Base-by-base conservation (phyloP, 1,140 invertebrate species). In the Belonocnema kinseyi region DNA sequence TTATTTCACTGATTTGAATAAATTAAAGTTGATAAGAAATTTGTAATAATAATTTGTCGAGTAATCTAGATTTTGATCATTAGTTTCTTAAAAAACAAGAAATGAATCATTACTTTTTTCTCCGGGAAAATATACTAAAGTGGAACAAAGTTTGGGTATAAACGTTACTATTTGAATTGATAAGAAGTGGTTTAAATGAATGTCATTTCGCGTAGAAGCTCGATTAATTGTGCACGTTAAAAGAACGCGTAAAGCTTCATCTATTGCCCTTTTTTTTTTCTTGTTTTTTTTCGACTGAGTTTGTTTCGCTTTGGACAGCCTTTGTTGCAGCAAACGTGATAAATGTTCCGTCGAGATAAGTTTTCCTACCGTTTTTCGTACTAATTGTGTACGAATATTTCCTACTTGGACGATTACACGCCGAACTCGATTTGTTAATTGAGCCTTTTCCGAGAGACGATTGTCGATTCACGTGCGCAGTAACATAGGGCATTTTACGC, bases 121-220 rank as follows among this genome's bases (percentile, higher is more conserved):
- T 26, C 16, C 13, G 33, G 13, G 58, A 61, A 61, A 33, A 12
- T 40, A 14, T 66, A 66, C 40, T 7, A 66, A 40, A 33, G 61
- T 66, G 61, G 61, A 66, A 66, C 61, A 66, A 66, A 66, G 61
- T 16, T 66, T 66, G 40, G 46, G n/a, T 66, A n/a, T 66, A 66
- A 66, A 66, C 61, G n/a, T 66, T 66, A 66, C 40, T 66, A 66
- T 66, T 66, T 66, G 61, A 33, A 66, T 66, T 26, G n/a, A 10
- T 14, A 54, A 17, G 17, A 46, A 16, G 16, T 14, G 13, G 16
- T 33, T n/a, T 14, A 66, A 66, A 40, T 46, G 13, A 66, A 66
- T 40, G 13, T 66, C 26, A 12, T 26, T 33, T 82, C 75, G 75
- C 77, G 79, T 77, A 78, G 78, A 79, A 82, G 77, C 79, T 82